Base-by-base conservation (phyloP, 2,888 invertebrate genomes). In the Dasypolia templi region DNA sequence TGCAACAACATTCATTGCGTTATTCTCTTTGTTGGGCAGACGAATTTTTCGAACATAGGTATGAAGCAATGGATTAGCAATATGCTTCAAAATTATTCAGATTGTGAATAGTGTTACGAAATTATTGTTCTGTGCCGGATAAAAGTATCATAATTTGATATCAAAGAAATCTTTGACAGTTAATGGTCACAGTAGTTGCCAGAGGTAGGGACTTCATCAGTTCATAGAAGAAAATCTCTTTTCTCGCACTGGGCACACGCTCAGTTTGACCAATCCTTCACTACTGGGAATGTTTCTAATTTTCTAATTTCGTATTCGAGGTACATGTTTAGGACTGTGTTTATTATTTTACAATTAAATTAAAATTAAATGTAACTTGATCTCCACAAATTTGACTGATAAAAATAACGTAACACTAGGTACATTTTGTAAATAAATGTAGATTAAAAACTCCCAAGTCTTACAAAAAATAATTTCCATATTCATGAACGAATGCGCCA, bases 271-370 rank as follows among this genome's bases (percentile, higher is more conserved):
- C 72, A 80, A 67, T 64, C 72, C 72, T 49, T 83, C 49, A 87
- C 83, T 88, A 87, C 89, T 87, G 90, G 93, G 92, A 94, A 94
- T 94, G 93, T 92, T 88, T 89, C 90, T 90, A 91, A 88, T 89
- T 88, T n/a, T 82, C 84, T 89, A 92, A 88, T 89, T 91, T 88
- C 84, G 85, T 87, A 89, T 88, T 89, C 88, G 88, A 90, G 88
- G 87, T 86, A 85, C 82, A 82, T 71, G 49, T 71, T 77, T 73
- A 87, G 82, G 82, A 87, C 68, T 66, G 59, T 80, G 70, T 80
- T 32, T 72, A 74, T 79, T 66, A 75, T 70, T 73, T 71, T 61
- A 83, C 12, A 66, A 74, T 77, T 65, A 87, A 74, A 77, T 76
- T 81, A 67, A 79, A 67, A 72, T 76, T 82, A 85, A 64, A 79